Base-by-base conservation (phyloP, 2,113 vertebrate species). In the Grus americana region DNA sequence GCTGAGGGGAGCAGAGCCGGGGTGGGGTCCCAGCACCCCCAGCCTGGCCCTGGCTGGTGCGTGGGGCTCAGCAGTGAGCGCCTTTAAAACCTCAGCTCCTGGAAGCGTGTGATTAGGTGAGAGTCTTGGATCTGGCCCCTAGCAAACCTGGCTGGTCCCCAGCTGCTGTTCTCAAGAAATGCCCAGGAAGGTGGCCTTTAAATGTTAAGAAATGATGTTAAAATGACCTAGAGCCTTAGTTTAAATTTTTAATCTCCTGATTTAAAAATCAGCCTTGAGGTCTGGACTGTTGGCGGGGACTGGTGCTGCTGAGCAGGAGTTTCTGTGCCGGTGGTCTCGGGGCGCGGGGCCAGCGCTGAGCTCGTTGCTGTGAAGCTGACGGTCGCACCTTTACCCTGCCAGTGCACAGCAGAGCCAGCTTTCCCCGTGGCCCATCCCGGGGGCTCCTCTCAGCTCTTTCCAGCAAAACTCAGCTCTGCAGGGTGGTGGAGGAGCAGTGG, bases 281-380 rank as follows among this genome's bases (percentile, higher is more conserved):
- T 52, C 81, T 40, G 74, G 36, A 5, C 66, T 81, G 59, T 4
- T 22, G 79, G 52, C 0, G 50, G 34, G n/a, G 78, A 86, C 30
- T 50, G 85, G 6, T 12, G 65, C 59, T 59, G 63, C 71, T 18
- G 34, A 4, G 63, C 0, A 8, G 49, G 21, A 1, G 38, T 58
- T 79, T 42, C 79, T 47, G 17, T 5, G 49, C 71, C 0, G 81
- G 86, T 93, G 89, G 81, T 78, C 68, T 32, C 0, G 5, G 50
- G 30, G 5, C 9, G 18, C 1, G 11, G 46, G 84, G 27, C 46
- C 26, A 24, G 42, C 0, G 3, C 36, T 1, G 58, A 70, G 44
- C 36, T 63, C 0, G 2, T n/a, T 0, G 14, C 24, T 2, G 1
- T 1, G 8, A 4, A 71, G 3, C 9, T 2, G 2, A 4, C 0